Evolutionary conservation across 2,113 vertebrate species (phyloP), one percentile per base, ranked within the genome.

Genomic region (Stomatorhinus ivindoensis): DNA sequence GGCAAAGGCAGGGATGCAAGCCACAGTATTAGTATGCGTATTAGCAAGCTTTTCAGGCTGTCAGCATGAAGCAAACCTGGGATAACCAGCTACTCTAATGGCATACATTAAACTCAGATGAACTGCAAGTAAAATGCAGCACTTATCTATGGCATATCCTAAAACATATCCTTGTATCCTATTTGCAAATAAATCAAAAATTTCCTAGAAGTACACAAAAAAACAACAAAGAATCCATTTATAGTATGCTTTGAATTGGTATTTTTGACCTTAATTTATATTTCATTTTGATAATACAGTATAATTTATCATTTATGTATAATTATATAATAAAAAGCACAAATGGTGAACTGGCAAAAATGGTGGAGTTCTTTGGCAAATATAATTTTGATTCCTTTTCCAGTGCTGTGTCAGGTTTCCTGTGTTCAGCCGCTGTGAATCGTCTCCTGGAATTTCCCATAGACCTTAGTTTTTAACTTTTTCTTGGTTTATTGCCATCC

Each of bases 351-450:
- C 55, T 86, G 51, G 35, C n/a, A 61, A 61, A 89, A 89, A 44
- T 19, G 17, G 76, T 76, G 46, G 2, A 35, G 55, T 31, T 86
- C 27, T 89, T 47, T 51, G 58, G 44, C 85, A 31, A 44, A 69
- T 58, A 24, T 46, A 73, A n/a, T 65, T 58, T 76, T 86, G 24
- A 73, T 87, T 31, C n/a, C 9, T 58, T 65, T 48, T 21, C 39
- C 51, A 89, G 73, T 27, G 6, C 19, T 87, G 46, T 39, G 61
- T 76, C 27, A 48, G 44, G 58, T 87, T 89, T 87, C 88, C 89
- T 73, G 9, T 53, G 31, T 76, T 35, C 4, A 76, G 55, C 47
- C 83, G 86, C 42, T 87, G 58, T 24, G 44, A 73, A 39, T 53
- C 27, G 46, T 58, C 19, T 87, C 4, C 27, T 69, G 83, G 83